Evolutionary conservation across 2,888 invertebrate genomes (phyloP), one percentile per base, ranked within the genome.

Genomic region (Morpho helenor): DNA sequence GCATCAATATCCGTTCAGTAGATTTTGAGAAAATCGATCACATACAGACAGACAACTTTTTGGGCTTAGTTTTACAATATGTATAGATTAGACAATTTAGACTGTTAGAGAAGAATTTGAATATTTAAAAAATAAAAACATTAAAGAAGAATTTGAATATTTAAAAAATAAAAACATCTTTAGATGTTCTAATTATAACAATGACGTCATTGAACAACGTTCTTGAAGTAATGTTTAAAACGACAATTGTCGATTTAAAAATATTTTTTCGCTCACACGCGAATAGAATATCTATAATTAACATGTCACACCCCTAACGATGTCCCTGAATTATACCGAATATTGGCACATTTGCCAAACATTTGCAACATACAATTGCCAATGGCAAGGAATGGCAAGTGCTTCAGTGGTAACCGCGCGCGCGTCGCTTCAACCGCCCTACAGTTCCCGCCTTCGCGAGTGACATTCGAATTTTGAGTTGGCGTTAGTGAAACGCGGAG

Each of bases 361-460:
- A 69, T 72, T 69, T 66, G 71, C 60, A 73, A 48, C 70, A 76
- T 71, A 70, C 74, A 70, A 31, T 72, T 70, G 66, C 65, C 57
- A 60, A 68, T 74, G 79, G 75, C 77, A 74, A 64, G 73, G 67
- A 59, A 69, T 69, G 70, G 68, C 70, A 65, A 68, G 63, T 76
- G 74, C 82, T 76, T 78, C 79, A 83, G 79, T 79, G 76, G 76
- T 72, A 81, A 73, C 68, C 71, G 84, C 85, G 87, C 79, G 77
- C 79, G 81, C 84, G 86, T 76, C 76, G 79, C 76, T 68, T 67
- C 74, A 74, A 77, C 79, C 78, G 82, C 79, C 73, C 66, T 63
- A 55, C 47, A 72, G 67, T 75, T 79, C 75, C 81, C 80, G 80
- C 81, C 79, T 69, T 74, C 82, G 82, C 80, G 79, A 79, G 80